Percentiles rank a stretch among this genome's conserved stretches.
Evolutionary conservation across 2,797 vertebrate species (phyloP).

Genomic region (Malurus leucopterus): DNA sequence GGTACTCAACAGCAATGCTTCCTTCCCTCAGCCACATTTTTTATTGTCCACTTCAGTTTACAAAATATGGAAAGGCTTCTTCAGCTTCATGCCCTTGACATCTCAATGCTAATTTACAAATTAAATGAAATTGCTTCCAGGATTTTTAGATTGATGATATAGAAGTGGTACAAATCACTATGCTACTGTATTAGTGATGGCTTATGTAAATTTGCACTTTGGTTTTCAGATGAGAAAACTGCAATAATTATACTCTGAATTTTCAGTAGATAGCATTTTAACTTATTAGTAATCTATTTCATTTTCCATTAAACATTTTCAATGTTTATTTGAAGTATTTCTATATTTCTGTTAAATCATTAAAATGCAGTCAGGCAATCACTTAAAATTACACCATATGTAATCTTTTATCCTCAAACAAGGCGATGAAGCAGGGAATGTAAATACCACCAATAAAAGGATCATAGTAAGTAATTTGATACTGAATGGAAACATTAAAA

Average conservation of each 20-base stretch:
- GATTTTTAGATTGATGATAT: background rate
- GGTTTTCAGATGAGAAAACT: background rate
- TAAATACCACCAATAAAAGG: background rate
- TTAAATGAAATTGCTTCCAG: background rate
- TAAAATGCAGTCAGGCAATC: slow-evolving; percentile 25
- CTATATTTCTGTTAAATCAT: background rate
- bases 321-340: background rate
- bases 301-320: slow-evolving; percentile 4
- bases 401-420: background rate
- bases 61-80: background rate
- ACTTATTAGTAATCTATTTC: background rate
- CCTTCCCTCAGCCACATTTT: background rate
- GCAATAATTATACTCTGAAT: background rate
- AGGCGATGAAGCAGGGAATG: background rate
- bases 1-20: background rate
- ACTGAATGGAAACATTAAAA: background rate
- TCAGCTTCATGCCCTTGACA: background rate
- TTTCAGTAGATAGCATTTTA: background rate
- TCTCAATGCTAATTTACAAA: background rate
- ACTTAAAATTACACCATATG: background rate
- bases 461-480: background rate
- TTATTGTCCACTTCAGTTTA: background rate
- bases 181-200: background rate
- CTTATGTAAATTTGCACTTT: background rate
- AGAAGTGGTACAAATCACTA: background rate